These are phyloP conservation scores for Acipenser ruthenus DNA, from an alignment of 2,797 vertebrate species.

Conservation along the genomic window DNA sequence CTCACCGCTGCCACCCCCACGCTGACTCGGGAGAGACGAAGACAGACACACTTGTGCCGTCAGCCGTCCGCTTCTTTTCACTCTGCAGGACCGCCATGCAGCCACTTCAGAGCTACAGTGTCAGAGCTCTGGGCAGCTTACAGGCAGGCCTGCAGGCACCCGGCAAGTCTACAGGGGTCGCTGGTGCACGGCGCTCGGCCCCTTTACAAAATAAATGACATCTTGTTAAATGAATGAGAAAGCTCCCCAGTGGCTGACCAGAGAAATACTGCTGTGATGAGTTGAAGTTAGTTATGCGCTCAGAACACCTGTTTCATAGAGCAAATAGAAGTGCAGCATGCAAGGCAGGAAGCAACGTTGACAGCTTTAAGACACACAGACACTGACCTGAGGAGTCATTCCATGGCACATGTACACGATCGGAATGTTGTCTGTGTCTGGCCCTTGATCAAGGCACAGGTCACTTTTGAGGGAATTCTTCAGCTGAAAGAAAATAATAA, in stretches of 20 bases:
- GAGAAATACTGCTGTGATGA: background rate
- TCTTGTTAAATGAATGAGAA: background rate
- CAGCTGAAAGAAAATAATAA: constrained; percentile 54
- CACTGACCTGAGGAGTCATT: constrained; percentile 90
- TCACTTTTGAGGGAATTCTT: constrained; percentile 92
- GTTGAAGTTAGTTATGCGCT: background rate
- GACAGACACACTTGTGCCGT: too few species aligned
- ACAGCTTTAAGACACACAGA: background rate
- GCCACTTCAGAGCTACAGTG: too few species aligned
- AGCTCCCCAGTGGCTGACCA: background rate
- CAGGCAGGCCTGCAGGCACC: too few species aligned
- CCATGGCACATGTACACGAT: constrained; percentile 96
- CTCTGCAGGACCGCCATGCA: too few species aligned
- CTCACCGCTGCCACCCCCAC: too few species aligned
- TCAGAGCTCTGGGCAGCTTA: too few species aligned
- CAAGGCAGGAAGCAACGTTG: too few species aligned
- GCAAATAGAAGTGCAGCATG: background rate
- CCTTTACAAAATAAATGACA: too few species aligned
- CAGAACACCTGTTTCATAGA: background rate
- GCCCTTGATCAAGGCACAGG: constrained; percentile 94
- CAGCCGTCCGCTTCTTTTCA: too few species aligned
- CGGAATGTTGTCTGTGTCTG: constrained; percentile 89
- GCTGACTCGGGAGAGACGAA: too few species aligned
- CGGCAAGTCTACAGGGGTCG: too few species aligned
- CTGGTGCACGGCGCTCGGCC: too few species aligned